Percentiles rank a stretch among this genome's conserved stretches.
phyloP scores from a whole-genome alignment of 2,113 vertebrate genomes.

The Butorides virescens region DNA sequence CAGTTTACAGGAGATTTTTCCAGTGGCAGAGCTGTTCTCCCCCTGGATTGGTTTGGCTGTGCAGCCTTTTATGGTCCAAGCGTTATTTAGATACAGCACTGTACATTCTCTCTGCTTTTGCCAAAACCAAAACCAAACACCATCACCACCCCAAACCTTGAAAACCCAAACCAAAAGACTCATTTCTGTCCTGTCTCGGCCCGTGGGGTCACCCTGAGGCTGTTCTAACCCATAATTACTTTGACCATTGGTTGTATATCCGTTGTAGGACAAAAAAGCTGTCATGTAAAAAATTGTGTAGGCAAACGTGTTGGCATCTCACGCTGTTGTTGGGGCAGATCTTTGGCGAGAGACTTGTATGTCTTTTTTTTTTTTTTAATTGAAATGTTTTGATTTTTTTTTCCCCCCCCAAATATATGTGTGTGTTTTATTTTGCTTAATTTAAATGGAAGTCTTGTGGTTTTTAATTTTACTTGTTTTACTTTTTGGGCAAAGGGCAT shows the following conservation, averaged over 20 bases:
- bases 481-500: conserved; percentile 39
- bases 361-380: background rate
- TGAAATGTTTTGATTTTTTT: conserved; percentile 54
- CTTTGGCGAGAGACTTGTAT: conserved; percentile 56
- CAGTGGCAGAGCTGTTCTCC: background rate
- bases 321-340: conserved; percentile 47
- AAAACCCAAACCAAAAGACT: background rate
- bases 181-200: background rate
- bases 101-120: conserved; percentile 18
- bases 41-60: background rate
- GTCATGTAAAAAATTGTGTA: conserved; percentile 12
- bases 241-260: background rate
- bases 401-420: background rate
- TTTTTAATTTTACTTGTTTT: conserved; percentile 50
- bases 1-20: background rate
- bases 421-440: conserved; percentile 64
- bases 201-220: background rate
- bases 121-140: background rate
- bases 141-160: background rate
- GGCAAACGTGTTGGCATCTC: conserved; percentile 46
- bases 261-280: conserved; percentile 28
- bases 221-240: conserved; percentile 4
- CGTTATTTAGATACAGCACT: background rate
- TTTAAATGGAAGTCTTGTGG: conserved; percentile 64
- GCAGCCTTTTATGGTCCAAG: background rate